Evolutionary conservation across 1,140 invertebrate genomes (phyloP).

Genomic region (Dolichoris vasculosae): DNA sequence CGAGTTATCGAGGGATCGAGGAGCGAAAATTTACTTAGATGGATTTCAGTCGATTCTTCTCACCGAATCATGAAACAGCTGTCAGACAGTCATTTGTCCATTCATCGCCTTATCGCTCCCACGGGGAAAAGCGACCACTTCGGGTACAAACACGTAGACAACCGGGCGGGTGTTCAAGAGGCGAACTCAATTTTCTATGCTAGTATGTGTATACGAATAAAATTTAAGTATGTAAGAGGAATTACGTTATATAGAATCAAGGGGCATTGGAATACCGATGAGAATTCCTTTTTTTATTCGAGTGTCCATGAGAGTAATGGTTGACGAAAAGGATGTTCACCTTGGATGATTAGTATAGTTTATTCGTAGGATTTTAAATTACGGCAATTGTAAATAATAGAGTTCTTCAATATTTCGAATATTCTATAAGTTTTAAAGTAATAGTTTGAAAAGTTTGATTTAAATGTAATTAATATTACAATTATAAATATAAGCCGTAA

Average conservation of each 20-base stretch:
- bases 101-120: constrained; percentile 66
- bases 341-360: not conserved
- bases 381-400: not conserved
- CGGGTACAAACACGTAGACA: not conserved
- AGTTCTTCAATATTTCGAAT: not conserved
- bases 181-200: not conserved
- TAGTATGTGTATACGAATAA: not conserved
- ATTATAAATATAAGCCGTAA: too few relatives aligned
- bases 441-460: too few relatives aligned
- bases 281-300: not conserved
- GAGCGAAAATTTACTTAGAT: constrained; percentile 69
- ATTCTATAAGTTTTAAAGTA: too few relatives aligned
- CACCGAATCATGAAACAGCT: constrained; percentile 48
- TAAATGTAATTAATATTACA: too few relatives aligned
- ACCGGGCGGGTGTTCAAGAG: not conserved
- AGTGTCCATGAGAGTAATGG: not conserved
- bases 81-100: constrained; percentile 68
- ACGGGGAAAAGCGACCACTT: constrained; percentile 50
- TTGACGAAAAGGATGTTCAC: not conserved
- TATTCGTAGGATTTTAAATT: not conserved
- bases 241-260: not conserved
- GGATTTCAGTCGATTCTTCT: constrained; percentile 62
- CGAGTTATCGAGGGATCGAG: constrained; percentile 61
- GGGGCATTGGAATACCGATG: not conserved
- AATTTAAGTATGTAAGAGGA: constrained; percentile 20